Conservation (phyloP, 2,113 vertebrate genomes). For the Phaethornis superciliosus region DNA sequence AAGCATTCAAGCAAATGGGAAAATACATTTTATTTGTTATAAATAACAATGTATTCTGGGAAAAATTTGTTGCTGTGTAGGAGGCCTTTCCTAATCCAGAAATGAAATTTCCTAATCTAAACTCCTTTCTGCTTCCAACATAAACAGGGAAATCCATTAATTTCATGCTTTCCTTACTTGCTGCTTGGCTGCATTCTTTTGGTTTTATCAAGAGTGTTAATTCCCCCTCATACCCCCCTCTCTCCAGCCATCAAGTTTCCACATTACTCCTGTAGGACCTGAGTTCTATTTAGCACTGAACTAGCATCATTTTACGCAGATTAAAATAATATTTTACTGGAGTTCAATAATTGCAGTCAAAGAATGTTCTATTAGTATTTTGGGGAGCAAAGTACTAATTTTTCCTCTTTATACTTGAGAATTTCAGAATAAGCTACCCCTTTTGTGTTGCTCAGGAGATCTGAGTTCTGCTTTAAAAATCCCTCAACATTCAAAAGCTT, state of each 20-base stretch:
- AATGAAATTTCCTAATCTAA: not conserved
- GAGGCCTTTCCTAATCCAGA: not conserved
- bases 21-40: not conserved
- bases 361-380: conserved; percentile 34
- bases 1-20: not conserved
- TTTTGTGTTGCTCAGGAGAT: conserved; percentile 29
- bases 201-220: not conserved
- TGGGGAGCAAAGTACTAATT: not conserved
- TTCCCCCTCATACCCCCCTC: not conserved
- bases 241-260: not conserved
- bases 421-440: conserved; percentile 9
- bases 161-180: not conserved
- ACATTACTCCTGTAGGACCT: not conserved
- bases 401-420: not conserved
- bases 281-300: not conserved
- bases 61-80: not conserved
- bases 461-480: not conserved
- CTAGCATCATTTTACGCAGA: not conserved
- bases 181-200: not conserved
- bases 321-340: conserved; percentile 27
- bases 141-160: not conserved
- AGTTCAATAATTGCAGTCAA: conserved; percentile 19
- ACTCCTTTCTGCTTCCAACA: not conserved
- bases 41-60: not conserved
- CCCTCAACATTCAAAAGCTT: not conserved